These are phyloP conservation scores for Drosophila antonietae DNA, from an alignment of 2,888 invertebrate genomes.

Conservation along the genomic window DNA sequence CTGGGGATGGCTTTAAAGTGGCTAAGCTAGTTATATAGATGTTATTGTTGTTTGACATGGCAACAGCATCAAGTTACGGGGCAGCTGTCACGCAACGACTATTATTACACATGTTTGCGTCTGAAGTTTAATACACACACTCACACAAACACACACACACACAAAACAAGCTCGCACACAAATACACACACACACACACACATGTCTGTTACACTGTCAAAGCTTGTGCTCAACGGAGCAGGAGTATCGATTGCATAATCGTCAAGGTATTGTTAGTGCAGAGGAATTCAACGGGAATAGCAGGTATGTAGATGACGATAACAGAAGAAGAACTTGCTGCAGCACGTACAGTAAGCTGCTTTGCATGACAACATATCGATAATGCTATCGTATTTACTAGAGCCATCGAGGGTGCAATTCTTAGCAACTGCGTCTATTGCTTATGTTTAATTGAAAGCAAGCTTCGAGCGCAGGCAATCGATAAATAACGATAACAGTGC, in stretches of 20 bases:
- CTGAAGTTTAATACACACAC: conserved; percentile 3
- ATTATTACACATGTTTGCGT: conserved; percentile 16
- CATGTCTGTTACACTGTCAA: not conserved
- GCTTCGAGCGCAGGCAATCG: not conserved
- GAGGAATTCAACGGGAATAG: not conserved
- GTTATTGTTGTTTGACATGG: conserved; percentile 21
- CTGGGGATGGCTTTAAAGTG: conserved; percentile 7
- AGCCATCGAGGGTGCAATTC: not conserved
- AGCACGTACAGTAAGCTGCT: not conserved
- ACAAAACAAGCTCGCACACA: too few relatives aligned
- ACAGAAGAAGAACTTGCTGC: not conserved
- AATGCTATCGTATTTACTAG: not conserved
- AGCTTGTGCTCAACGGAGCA: conserved; percentile 1
- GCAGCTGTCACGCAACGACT: conserved; percentile 7
- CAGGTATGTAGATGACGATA: not conserved
- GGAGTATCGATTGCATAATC: conserved; percentile 15
- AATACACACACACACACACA: not conserved
- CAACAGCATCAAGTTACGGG: conserved; percentile 11
- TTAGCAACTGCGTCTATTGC: too few relatives aligned
- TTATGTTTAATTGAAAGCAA: not conserved
- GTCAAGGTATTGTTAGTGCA: conserved; percentile 5
- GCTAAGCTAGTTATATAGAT: conserved; percentile 16
- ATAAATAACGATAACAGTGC: not conserved
- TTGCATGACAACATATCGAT: conserved; percentile 1
- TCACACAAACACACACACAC: not conserved